Percentiles rank a stretch among this genome's conserved stretches.
These are phyloP conservation scores for Philaethria dido DNA, from an alignment of 2,888 invertebrate species.

Conservation along the genomic window DNA sequence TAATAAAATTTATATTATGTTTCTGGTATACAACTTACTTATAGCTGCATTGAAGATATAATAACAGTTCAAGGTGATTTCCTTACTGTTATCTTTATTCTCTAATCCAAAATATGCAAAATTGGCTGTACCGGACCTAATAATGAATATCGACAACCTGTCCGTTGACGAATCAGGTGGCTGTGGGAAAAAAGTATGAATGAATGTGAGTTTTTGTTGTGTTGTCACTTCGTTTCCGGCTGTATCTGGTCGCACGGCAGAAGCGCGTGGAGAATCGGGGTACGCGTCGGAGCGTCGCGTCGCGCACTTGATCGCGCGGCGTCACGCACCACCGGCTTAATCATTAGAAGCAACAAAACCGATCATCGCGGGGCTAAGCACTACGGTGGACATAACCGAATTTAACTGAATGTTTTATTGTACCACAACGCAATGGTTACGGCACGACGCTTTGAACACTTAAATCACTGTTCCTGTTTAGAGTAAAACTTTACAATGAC, in stretches of 20 bases:
- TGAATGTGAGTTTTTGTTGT: slow-evolving; percentile 81
- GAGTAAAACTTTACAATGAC: too few relatives aligned
- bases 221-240: slow-evolving; percentile 81
- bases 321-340: slow-evolving; percentile 67
- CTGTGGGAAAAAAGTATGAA: slow-evolving; percentile 72
- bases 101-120: not conserved
- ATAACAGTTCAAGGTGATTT: not conserved
- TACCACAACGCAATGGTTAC: slow-evolving; percentile 16
- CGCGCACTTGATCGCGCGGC: slow-evolving; percentile 56
- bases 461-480: not conserved
- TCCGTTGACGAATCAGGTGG: slow-evolving; percentile 53
- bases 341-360: slow-evolving; percentile 67
- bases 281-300: slow-evolving; percentile 73
- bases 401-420: slow-evolving; percentile 35
- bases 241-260: slow-evolving; percentile 61
- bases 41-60: not conserved
- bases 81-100: not conserved
- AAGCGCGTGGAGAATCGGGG: slow-evolving; percentile 77
- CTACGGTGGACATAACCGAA: slow-evolving; percentile 48
- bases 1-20: not conserved
- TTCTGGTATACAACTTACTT: not conserved
- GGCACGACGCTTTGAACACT: not conserved
- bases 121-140: slow-evolving; percentile 17
- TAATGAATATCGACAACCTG: slow-evolving; percentile 63
- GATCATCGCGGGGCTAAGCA: slow-evolving; percentile 57